phyloP scores from a whole-genome alignment of 2,888 invertebrate genomes.

The Eupithecia tripunctaria region DNA sequence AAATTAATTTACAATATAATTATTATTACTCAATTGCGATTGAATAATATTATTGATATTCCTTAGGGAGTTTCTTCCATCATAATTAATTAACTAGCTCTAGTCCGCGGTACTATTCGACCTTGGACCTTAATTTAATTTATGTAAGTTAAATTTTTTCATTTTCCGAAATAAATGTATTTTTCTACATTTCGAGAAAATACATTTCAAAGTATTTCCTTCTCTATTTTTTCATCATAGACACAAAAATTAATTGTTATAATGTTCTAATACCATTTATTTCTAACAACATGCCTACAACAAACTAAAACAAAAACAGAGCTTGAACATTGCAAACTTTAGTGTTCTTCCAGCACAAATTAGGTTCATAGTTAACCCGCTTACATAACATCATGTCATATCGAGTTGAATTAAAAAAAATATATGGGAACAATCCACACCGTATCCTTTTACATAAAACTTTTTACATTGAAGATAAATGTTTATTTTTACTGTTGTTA shows the following conservation, averaged over 20 bases:
- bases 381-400: too few relatives aligned
- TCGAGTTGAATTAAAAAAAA: background rate
- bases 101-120: background rate
- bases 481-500: too few relatives aligned
- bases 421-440: background rate
- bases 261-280: background rate
- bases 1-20: conserved; percentile 37
- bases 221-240: background rate
- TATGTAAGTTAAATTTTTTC: too few relatives aligned
- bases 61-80: conserved; percentile 1
- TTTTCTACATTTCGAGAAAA: background rate
- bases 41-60: conserved; percentile 4
- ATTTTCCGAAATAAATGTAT: too few relatives aligned
- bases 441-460: background rate
- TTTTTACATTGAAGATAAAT: background rate
- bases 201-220: too few relatives aligned
- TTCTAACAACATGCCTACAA: background rate
- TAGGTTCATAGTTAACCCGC: too few relatives aligned
- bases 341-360: too few relatives aligned
- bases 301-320: background rate
- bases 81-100: background rate
- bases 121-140: background rate
- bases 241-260: background rate
- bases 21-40: conserved; percentile 25
- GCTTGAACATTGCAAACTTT: background rate